Base-by-base conservation (phyloP, 2,888 invertebrate genomes). In the Cephus rjabovi region DNA sequence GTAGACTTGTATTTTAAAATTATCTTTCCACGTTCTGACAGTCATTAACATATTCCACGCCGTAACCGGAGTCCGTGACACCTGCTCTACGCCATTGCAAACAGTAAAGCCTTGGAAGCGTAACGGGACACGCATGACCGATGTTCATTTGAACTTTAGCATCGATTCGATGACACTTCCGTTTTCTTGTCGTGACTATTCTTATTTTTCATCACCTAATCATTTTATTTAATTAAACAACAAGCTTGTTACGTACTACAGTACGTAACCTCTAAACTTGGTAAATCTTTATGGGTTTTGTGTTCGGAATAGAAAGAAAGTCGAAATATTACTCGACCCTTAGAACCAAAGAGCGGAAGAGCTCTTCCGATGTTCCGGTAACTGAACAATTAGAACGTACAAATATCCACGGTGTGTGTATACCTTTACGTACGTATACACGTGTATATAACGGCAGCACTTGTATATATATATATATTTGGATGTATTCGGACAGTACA, bases 341-440 rank as follows among this genome's bases (percentile, higher is more conserved):
- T 56, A 56, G 80, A 75, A 75, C 77, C 83, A 83, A 85, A 85
- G 85, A 88, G 84, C 89, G 90, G 90, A 90, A 89, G 89, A 88
- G 86, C 89, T 90, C 89, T 89, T 89, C 89, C 90, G 89, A 90
- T 90, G 90, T 91, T 90, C 89, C 90, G 89, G 87, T 84, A 83
- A 84, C 79, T 89, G 90, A 89, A 87, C 90, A 90, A 90, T 90
- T 89, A 87, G 90, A 87, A 87, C 90, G 80, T 83, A 86, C 84
- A 82, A 82, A 81, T 81, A 84, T 84, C 83, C 78, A 76, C 81
- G 75, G 76, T 70, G 79, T 70, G 78, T 76, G 79, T 77, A 56
- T 73, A 69, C 74, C 75, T 71, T 80, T 76, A 81, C 77, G 79
- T 56, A 56, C 56, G 23, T 56, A 23, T 56, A 23, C 23, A 56